Conservation (phyloP, 2,888 invertebrate genomes). For the Plebejus anna region DNA sequence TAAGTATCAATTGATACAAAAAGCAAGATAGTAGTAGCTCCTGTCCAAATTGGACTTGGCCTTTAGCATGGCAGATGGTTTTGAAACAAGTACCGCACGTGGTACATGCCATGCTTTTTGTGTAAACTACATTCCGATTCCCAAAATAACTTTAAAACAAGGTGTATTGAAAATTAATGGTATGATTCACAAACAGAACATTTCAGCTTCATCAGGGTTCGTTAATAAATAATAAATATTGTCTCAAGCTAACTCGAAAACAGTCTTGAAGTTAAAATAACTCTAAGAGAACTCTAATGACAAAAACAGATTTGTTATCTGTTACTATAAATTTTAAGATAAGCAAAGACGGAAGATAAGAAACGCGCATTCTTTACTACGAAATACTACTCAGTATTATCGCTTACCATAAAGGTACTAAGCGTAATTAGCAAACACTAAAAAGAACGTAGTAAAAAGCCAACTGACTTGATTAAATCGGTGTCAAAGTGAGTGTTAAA, state of each 20-base stretch:
- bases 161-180: not conserved
- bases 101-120: not conserved
- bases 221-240: no score
- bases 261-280: no score
- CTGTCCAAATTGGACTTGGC: not conserved
- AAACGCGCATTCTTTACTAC: not conserved
- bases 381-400: not conserved
- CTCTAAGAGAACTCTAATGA: no score
- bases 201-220: no score
- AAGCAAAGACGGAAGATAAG: not conserved
- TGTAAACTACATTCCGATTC: not conserved
- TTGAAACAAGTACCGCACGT: conserved; percentile 12
- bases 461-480: not conserved
- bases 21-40: not conserved
- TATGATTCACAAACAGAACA: no score
- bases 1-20: not conserved
- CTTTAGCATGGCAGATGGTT: conserved; percentile 11
- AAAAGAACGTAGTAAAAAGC: not conserved
- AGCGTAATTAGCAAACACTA: no score
- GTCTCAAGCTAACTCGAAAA: no score
- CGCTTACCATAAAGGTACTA: not conserved
- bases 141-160: not conserved
- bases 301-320: conserved; percentile 1
- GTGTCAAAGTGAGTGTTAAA: not conserved
- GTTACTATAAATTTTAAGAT: conserved; percentile 4